Percentiles rank a stretch among this genome's conserved stretches.
phyloP scores from a whole-genome alignment of 2,888 invertebrate species.

The Lamproptera curius region DNA sequence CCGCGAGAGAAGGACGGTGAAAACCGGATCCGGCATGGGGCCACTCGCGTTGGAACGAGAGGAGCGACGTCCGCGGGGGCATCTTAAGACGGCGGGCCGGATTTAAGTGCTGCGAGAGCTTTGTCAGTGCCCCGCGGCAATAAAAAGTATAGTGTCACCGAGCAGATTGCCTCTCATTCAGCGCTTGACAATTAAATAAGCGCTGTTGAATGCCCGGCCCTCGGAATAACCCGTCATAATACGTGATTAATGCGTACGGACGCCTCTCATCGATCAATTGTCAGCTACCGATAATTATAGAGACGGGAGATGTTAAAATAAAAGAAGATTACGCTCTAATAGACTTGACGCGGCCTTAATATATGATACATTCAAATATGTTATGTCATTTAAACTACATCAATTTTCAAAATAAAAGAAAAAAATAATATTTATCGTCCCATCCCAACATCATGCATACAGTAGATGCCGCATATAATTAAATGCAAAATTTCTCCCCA shows the following conservation, averaged over 20 bases:
- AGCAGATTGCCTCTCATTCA: conserved; percentile 73
- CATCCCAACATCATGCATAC: not conserved
- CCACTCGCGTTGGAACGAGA: conserved; percentile 54
- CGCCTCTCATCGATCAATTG: conserved; percentile 68
- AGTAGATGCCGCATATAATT: conserved; percentile 30
- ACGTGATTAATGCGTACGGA: conserved; percentile 62
- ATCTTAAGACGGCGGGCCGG: conserved; percentile 62
- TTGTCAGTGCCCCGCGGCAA: conserved; percentile 64
- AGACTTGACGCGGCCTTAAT: too few relatives aligned
- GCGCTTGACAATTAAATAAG: conserved; percentile 75
- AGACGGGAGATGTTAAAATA: conserved; percentile 50
- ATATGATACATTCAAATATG: too few relatives aligned
- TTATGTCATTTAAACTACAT: too few relatives aligned
- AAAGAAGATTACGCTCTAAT: conserved; percentile 25
- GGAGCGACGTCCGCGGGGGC: conserved; percentile 46
- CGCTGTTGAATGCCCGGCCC: conserved; percentile 61
- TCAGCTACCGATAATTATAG: conserved; percentile 71
- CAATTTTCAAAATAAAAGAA: too few relatives aligned
- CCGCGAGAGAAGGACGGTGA: conserved; percentile 61
- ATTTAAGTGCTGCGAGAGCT: conserved; percentile 68
- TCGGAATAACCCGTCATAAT: conserved; percentile 63
- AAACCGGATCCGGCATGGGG: conserved; percentile 38
- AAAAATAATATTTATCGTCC: too few relatives aligned
- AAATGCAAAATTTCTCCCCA: not conserved
- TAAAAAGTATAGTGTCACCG: conserved; percentile 74